Conservation (phyloP, 1,140 invertebrate genomes). For the Drosophila pseudoobscura region DNA sequence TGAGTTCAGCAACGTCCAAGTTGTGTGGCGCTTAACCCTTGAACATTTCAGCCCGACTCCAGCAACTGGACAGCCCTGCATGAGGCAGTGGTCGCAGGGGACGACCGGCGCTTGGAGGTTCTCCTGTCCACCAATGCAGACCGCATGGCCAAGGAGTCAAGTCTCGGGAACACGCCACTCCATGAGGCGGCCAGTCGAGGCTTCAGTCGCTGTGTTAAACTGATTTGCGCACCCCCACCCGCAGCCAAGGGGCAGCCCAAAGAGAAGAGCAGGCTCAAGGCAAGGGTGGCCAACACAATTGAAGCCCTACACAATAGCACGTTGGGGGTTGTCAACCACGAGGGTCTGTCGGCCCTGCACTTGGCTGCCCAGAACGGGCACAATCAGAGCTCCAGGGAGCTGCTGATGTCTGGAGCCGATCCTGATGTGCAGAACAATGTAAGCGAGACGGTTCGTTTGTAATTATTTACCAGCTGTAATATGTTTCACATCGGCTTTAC, state of each 20-base stretch:
- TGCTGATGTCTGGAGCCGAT: slow-evolving; percentile 93
- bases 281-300: slow-evolving; percentile 46
- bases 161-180: slow-evolving; percentile 95
- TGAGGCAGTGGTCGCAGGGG: slow-evolving; percentile 70
- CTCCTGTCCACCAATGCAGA: slow-evolving; percentile 61
- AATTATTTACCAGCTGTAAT: neutral
- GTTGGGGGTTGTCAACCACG: slow-evolving; percentile 91
- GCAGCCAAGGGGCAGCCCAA: slow-evolving; percentile 24
- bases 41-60: slow-evolving; percentile 53
- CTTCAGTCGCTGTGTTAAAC: slow-evolving; percentile 92
- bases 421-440: slow-evolving; percentile 96
- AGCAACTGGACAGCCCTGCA: slow-evolving; percentile 69
- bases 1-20: slow-evolving; percentile 27
- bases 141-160: slow-evolving; percentile 61
- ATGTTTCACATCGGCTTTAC: neutral
- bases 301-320: slow-evolving; percentile 88
- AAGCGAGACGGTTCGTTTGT: slow-evolving; percentile 69
- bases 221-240: slow-evolving; percentile 86
- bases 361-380: slow-evolving; percentile 97
- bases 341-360: slow-evolving; percentile 96
- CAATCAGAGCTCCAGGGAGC: slow-evolving; percentile 95
- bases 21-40: neutral
- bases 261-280: slow-evolving; percentile 53
- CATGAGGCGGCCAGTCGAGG: slow-evolving; percentile 98
- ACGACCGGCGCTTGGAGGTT: slow-evolving; percentile 68